Evolutionary conservation across 1,140 invertebrate genomes (phyloP).

Genomic region (Rhyzopertha dominica): DNA sequence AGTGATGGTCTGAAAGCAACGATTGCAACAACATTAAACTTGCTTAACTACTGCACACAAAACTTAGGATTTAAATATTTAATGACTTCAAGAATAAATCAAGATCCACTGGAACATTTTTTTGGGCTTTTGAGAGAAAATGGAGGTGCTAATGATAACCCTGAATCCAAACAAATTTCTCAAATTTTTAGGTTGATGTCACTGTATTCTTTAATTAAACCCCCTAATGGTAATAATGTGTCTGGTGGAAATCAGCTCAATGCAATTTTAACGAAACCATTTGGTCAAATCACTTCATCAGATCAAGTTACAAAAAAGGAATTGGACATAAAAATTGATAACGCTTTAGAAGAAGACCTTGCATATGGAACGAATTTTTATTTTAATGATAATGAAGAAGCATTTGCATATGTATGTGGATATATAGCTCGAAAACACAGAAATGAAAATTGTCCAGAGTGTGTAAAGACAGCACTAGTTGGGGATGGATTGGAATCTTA

Average conservation of each 20-base stretch:
- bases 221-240: not conserved
- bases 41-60: too few relatives aligned
- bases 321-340: conserved; percentile 1
- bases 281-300: not conserved
- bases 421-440: conserved; percentile 3
- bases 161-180: too few relatives aligned
- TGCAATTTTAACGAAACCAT: not conserved
- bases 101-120: conserved; percentile 16
- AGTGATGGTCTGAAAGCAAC: too few relatives aligned
- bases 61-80: conserved; percentile 18
- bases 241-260: conserved; percentile 1
- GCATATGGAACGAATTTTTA: not conserved
- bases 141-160: too few relatives aligned
- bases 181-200: conserved; percentile 3
- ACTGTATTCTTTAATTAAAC: conserved; percentile 7
- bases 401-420: conserved; percentile 7
- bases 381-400: conserved; percentile 7
- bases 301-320: conserved; percentile 1
- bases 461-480: conserved; percentile 2
- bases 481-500: conserved; percentile 2
- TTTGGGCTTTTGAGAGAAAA: too few relatives aligned
- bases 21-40: too few relatives aligned
- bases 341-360: conserved; percentile 1
- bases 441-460: not conserved
- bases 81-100: conserved; percentile 15